Conservation (phyloP, 2,113 vertebrate genomes). For the Aramus guarauna region DNA sequence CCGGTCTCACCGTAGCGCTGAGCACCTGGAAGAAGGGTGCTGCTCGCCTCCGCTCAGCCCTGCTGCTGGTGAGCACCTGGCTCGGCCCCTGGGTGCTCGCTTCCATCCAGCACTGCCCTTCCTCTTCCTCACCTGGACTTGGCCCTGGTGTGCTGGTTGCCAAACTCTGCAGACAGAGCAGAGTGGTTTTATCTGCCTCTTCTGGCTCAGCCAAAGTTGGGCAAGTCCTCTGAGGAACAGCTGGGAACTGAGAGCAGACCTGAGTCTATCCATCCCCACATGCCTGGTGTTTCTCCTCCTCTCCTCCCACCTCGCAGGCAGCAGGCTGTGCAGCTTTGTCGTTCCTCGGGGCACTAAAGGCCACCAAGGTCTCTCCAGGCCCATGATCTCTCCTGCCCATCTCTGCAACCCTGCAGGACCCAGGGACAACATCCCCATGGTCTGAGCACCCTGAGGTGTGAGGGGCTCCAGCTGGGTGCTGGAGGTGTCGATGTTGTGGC, state of each 20-base stretch:
- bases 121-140: neutral
- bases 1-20: rapidly evolving
- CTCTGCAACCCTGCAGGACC: too few relatives aligned
- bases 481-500: too few relatives aligned
- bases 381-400: neutral
- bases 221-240: neutral
- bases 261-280: neutral
- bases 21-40: neutral
- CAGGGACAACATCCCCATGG: rapidly evolving
- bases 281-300: neutral
- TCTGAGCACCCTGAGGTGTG: neutral
- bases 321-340: rapidly evolving
- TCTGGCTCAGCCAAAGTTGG: neutral
- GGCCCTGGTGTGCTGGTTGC: rapidly evolving
- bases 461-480: too few relatives aligned
- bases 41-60: neutral
- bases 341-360: neutral
- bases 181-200: neutral
- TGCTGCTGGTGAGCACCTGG: neutral
- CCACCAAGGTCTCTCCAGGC: neutral
- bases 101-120: neutral
- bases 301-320: neutral
- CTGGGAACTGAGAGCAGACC: neutral
- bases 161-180: neutral
- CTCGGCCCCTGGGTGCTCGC: neutral